Evolutionary conservation across 1,140 invertebrate species (phyloP).

Genomic region (Physella acuta): DNA sequence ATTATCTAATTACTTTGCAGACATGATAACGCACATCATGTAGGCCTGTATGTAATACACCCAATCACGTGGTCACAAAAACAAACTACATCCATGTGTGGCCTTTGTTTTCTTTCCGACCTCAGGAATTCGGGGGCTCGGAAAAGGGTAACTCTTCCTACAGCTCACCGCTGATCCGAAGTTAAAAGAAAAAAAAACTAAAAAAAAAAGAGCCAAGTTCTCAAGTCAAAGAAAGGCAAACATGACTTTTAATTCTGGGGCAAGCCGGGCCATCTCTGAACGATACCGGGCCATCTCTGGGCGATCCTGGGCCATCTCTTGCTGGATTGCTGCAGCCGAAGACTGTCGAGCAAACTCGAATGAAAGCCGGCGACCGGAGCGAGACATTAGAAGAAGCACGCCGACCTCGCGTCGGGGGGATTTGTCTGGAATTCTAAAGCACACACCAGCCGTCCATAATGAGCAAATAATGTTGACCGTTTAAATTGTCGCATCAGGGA

Average conservation of each 20-base stretch:
- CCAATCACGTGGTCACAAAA: no score
- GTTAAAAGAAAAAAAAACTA: background rate
- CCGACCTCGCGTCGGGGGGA: background rate
- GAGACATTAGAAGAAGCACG: conserved; percentile 15
- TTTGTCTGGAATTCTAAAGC: background rate
- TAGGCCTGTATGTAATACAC: no score
- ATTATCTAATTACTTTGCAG: no score
- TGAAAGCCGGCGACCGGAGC: conserved; percentile 4
- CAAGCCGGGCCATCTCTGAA: background rate
- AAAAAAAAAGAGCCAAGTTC: no score
- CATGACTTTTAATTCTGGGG: conserved; percentile 1
- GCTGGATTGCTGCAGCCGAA: no score
- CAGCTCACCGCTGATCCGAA: no score
- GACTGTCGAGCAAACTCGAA: conserved; percentile 6
- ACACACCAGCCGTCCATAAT: conserved; percentile 2
- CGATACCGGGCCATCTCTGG: background rate
- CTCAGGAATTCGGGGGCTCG: no score
- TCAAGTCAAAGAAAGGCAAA: background rate
- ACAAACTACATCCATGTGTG: no score
- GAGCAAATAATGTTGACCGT: conserved; percentile 10
- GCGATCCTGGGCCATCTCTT: no score
- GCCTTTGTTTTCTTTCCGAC: no score
- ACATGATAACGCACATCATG: no score
- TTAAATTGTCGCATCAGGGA: background rate
- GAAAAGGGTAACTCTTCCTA: no score